Percentiles rank a stretch among this genome's conserved stretches.
Conservation (phyloP, 2,113 vertebrate genomes). For the Toxotes jaculatrix region DNA sequence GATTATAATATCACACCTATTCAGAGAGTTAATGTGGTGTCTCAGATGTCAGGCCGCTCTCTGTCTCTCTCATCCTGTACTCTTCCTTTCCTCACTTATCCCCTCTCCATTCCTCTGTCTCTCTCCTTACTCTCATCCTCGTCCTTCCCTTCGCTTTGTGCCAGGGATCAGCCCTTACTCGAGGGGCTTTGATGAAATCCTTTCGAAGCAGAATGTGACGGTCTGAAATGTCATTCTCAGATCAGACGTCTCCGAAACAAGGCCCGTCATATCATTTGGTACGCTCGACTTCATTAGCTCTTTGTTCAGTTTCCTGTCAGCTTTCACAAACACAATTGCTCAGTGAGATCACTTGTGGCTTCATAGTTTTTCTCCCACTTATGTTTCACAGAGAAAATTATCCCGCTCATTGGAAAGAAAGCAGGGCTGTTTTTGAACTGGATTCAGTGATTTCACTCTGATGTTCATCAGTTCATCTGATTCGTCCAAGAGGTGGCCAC, state of each 20-base stretch:
- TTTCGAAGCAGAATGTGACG: slow-evolving; percentile 58
- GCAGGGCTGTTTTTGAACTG: not conserved
- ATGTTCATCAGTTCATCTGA: not conserved
- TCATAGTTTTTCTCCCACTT: slow-evolving; percentile 18
- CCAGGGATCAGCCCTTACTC: slow-evolving; percentile 47
- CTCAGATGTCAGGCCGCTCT: slow-evolving; percentile 51
- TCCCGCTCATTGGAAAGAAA: not conserved
- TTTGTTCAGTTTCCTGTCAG: slow-evolving; percentile 41
- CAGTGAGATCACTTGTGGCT: slow-evolving; percentile 30
- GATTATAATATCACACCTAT: slow-evolving; percentile 78
- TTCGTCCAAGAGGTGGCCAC: not conserved
- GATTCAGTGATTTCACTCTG: not conserved
- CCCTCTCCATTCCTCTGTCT: slow-evolving; percentile 7
- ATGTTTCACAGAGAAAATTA: slow-evolving; percentile 26
- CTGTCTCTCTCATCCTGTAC: slow-evolving; percentile 23
- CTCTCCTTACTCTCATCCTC: slow-evolving; percentile 9
- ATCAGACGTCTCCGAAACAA: slow-evolving; percentile 61
- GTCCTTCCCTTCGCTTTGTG: slow-evolving; percentile 52
- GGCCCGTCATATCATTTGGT: slow-evolving; percentile 32
- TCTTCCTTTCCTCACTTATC: slow-evolving; percentile 23
- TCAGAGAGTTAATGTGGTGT: slow-evolving; percentile 66
- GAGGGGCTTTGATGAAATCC: slow-evolving; percentile 63
- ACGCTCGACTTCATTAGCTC: slow-evolving; percentile 56
- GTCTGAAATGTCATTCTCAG: slow-evolving; percentile 63
- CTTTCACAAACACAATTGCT: slow-evolving; percentile 35